Evolutionary conservation across 1,140 invertebrate genomes (phyloP).

Genomic region (Coptotermes formosanus): DNA sequence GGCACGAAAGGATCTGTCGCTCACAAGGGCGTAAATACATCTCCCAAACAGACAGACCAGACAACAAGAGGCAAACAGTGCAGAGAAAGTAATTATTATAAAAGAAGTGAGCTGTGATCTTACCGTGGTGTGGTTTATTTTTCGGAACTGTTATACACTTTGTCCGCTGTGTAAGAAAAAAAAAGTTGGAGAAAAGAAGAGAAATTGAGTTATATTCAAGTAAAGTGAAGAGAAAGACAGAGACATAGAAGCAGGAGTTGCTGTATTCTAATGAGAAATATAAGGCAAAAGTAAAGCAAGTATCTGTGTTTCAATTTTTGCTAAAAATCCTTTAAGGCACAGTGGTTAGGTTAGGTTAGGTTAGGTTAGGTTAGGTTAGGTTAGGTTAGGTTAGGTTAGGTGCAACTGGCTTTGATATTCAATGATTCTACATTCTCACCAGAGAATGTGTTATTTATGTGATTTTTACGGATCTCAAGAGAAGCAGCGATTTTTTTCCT

Average conservation of each 20-base stretch:
- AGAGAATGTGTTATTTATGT: too few relatives aligned
- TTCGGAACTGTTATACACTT: constrained; percentile 35
- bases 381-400: too few relatives aligned
- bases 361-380: too few relatives aligned
- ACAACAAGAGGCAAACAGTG: constrained; percentile 3
- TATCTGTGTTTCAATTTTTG: too few relatives aligned
- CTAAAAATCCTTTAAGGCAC: too few relatives aligned
- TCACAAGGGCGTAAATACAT: background rate
- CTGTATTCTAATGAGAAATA: constrained; percentile 1
- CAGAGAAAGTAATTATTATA: constrained; percentile 19
- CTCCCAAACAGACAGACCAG: background rate
- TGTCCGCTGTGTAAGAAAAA: constrained; percentile 37
- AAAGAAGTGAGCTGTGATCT: constrained; percentile 25
- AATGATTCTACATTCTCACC: too few relatives aligned
- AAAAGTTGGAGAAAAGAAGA: constrained; percentile 34
- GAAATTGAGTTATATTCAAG: constrained; percentile 31
- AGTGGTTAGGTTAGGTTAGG: too few relatives aligned
- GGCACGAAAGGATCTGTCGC: background rate
- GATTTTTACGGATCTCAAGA: too few relatives aligned
- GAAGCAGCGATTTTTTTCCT: too few relatives aligned
- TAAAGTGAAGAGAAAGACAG: constrained; percentile 24
- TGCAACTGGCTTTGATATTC: too few relatives aligned
- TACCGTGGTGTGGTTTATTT: constrained; percentile 24
- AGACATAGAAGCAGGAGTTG: background rate
- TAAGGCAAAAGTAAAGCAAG: background rate